Base-by-base conservation (phyloP, 2,797 vertebrate genomes). In the Cygnus olor region DNA sequence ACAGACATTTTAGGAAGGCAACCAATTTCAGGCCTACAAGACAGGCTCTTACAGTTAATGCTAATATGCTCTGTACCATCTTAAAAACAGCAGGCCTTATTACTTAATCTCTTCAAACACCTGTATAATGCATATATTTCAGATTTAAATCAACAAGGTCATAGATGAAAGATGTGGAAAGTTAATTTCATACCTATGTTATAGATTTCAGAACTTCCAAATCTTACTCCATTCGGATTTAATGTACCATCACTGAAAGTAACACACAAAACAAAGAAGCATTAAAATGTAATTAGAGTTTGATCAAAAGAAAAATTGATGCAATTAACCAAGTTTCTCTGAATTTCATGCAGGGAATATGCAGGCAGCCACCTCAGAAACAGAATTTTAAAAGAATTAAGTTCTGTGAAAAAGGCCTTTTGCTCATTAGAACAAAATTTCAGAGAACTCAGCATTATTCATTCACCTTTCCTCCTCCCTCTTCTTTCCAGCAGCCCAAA, bases 151-250 rank as follows among this genome's bases (percentile, higher is more conserved):
- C 56, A 91, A 88, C 25, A 45, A 14, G 36, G 36, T 38, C 38
- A 73, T 5, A 58, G 32, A 17, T 91, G 38, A 44, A 73, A 93
- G 57, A 95, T 13, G 22, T 6, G 8, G 19, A 57, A 89, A 63
- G 34, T 7, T 60, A 18, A 53, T 66, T 85, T 74, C 98, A 94
- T 98, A 99, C 99, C 99, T 17, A 99, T 99, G 97, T 99, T 99
- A 95, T 99, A 99, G 98, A 99, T 99, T 97, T 99, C 99, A 0
- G 99, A 99, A 96, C 99, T 99, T 94, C 99, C 99, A 13, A 99
- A 99, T 32, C 99, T 98, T 30, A 99, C 99, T 61, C 99, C 99
- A 2, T 99, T 99, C 72, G 99, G 99, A 98, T 99, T 99, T 96
- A 99, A 94, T 0, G 99, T 99, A 21, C 99, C 99, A 4, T 99